Evolutionary conservation across 2,113 vertebrate genomes (phyloP).

Genomic region (Stegostoma tigrinum): DNA sequence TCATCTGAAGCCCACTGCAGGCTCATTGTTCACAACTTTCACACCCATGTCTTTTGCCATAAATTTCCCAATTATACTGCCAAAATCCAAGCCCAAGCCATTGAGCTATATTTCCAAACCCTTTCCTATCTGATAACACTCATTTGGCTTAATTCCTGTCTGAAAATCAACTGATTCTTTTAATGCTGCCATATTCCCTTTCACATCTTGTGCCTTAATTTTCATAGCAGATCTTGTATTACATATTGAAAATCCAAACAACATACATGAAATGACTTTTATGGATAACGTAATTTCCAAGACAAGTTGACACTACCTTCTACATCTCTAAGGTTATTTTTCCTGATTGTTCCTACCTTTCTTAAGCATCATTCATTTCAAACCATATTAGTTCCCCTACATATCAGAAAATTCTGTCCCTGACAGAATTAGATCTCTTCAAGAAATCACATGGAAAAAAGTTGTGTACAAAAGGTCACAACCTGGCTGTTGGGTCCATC

Average conservation of each 20-base stretch:
- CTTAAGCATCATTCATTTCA: neutral
- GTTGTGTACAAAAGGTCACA: neutral
- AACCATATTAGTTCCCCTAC: neutral
- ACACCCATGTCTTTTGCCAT: neutral
- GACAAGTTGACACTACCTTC: neutral
- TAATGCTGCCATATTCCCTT: neutral
- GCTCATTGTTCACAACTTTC: neutral
- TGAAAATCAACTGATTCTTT: neutral
- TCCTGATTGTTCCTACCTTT: neutral
- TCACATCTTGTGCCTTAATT: neutral
- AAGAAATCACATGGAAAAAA: neutral
- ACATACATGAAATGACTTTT: neutral
- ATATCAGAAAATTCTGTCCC: neutral
- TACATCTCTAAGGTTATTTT: neutral
- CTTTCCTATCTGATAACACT: neutral
- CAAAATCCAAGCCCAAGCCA: neutral
- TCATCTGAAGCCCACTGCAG: neutral
- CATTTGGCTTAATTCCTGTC: neutral
- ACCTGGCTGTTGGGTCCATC: neutral
- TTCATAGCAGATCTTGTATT: neutral
- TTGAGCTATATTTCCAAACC: neutral
- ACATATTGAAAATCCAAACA: neutral
- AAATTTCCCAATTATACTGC: neutral
- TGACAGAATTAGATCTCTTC: neutral
- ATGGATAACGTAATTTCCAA: neutral